Conservation (phyloP, 2,888 invertebrate genomes). For the Scaptomyza caliginosa region DNA sequence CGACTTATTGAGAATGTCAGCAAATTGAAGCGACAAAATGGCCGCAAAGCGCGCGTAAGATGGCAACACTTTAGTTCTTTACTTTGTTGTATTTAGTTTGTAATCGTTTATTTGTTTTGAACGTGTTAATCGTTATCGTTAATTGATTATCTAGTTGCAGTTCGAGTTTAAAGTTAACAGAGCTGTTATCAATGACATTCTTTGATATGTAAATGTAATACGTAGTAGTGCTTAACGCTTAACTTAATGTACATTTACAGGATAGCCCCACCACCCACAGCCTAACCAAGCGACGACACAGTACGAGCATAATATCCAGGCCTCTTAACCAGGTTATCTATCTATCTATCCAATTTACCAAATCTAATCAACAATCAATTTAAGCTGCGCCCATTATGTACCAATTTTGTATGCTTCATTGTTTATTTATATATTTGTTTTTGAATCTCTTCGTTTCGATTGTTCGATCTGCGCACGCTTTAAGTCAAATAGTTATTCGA, state of each 20-base stretch:
- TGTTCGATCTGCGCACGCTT: slow-evolving; percentile 36
- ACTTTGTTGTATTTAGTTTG: slow-evolving; percentile 17
- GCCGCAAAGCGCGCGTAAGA: slow-evolving; percentile 91
- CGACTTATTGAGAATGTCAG: slow-evolving; percentile 94
- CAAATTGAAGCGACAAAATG: slow-evolving; percentile 91
- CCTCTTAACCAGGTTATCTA: slow-evolving; percentile 84
- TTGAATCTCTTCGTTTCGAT: slow-evolving; percentile 7
- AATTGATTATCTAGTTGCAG: slow-evolving; percentile 29
- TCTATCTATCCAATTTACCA: slow-evolving; percentile 63
- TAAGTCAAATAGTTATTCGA: slow-evolving; percentile 13
- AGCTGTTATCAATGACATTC: slow-evolving; percentile 19
- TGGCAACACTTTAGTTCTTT: slow-evolving; percentile 52
- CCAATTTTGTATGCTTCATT: slow-evolving; percentile 3
- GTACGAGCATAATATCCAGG: slow-evolving; percentile 86
- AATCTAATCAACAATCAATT: slow-evolving; percentile 25
- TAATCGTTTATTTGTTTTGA: slow-evolving; percentile 23
- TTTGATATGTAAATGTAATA: slow-evolving; percentile 14
- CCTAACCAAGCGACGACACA: slow-evolving; percentile 90
- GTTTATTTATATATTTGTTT: neutral
- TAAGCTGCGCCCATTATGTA: slow-evolving; percentile 29
- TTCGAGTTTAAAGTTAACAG: slow-evolving; percentile 13
- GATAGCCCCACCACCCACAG: slow-evolving; percentile 86
- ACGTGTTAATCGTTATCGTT: slow-evolving; percentile 21
- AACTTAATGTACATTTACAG: slow-evolving; percentile 82
- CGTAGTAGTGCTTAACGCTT: slow-evolving; percentile 59